A percentile compares a stretch with the other conserved stretches of the same genome.
Evolutionary conservation across 2,113 vertebrate species (phyloP).

Genomic region (Indicator maculatus): DNA sequence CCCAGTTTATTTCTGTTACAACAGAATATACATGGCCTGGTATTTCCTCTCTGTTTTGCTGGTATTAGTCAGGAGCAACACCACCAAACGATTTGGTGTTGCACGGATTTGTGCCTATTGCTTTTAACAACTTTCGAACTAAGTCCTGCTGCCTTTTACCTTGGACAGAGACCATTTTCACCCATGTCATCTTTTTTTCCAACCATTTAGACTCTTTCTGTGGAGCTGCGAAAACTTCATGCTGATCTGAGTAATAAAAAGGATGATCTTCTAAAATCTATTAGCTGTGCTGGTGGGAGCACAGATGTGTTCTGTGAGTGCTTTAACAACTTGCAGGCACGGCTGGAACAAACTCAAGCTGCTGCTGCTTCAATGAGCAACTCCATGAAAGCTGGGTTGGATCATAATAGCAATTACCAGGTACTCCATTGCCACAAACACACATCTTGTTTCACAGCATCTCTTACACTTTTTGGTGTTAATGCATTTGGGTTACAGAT

Average conservation of each 20-base stretch:
- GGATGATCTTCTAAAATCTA: conserved; percentile 72
- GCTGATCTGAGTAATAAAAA: conserved; percentile 78
- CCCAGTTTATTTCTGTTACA: background rate
- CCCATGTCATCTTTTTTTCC: background rate
- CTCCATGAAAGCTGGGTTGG: conserved; percentile 76
- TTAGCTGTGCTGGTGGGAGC: conserved; percentile 50
- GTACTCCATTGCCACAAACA: conserved; percentile 56
- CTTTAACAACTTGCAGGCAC: conserved; percentile 71
- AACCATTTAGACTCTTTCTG: conserved; percentile 79
- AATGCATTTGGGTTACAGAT: conserved; percentile 41
- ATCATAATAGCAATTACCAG: conserved; percentile 79
- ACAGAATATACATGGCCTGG: background rate
- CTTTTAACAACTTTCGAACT: background rate
- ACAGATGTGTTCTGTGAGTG: conserved; percentile 72
- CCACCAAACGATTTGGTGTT: background rate
- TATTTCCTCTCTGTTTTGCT: background rate
- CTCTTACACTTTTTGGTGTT: conserved; percentile 17
- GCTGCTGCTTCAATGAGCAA: conserved; percentile 71
- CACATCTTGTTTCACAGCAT: conserved; percentile 31
- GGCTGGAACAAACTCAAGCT: conserved; percentile 72
- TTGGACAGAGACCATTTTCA: background rate
- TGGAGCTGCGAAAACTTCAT: conserved; percentile 77
- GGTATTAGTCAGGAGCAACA: background rate
- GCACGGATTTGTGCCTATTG: background rate
- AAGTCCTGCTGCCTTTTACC: background rate